These are phyloP conservation scores for Syndactyla subalaris DNA, from an alignment of 2,797 vertebrate genomes.

Conservation along the genomic window DNA sequence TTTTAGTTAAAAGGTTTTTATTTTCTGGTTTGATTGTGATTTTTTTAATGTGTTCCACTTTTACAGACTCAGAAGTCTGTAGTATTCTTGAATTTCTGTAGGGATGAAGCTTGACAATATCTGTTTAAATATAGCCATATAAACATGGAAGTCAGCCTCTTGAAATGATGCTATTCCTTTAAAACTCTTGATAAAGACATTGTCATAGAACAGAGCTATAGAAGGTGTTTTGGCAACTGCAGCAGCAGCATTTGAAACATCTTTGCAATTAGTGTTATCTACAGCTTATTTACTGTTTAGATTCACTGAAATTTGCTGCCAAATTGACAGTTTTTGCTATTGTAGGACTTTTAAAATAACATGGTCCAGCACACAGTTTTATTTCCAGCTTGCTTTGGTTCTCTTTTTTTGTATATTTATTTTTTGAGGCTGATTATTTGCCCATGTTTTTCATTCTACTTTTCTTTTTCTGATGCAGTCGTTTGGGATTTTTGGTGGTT, in stretches of 20 bases:
- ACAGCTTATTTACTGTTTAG: slow-evolving; percentile 73
- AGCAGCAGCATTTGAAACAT: slow-evolving; percentile 56
- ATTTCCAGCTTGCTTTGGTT: slow-evolving; percentile 37
- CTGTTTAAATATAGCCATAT: slow-evolving; percentile 33
- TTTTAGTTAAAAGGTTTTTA: not conserved
- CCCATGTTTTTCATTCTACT: not conserved
- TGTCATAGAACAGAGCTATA: slow-evolving; percentile 63
- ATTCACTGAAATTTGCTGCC: slow-evolving; percentile 53
- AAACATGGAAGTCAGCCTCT: slow-evolving; percentile 26
- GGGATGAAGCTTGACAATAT: not conserved
- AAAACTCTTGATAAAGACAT: slow-evolving; percentile 51
- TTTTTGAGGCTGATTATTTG: slow-evolving; percentile 30
- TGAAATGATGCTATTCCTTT: slow-evolving; percentile 43
- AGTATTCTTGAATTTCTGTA: not conserved
- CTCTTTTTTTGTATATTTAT: not conserved
- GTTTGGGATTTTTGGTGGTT: not conserved
- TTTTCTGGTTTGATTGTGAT: not conserved
- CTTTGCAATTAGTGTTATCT: slow-evolving; percentile 73
- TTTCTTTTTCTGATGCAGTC: not conserved
- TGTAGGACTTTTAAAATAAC: slow-evolving; percentile 44
- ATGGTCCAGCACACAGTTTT: slow-evolving; percentile 18
- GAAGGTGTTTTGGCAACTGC: slow-evolving; percentile 68
- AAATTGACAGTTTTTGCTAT: slow-evolving; percentile 47
- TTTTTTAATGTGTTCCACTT: not conserved
- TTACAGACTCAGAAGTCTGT: not conserved